Evolutionary conservation across 2,797 vertebrate genomes (phyloP).

Genomic region (Tympanoctomys barrerae): DNA sequence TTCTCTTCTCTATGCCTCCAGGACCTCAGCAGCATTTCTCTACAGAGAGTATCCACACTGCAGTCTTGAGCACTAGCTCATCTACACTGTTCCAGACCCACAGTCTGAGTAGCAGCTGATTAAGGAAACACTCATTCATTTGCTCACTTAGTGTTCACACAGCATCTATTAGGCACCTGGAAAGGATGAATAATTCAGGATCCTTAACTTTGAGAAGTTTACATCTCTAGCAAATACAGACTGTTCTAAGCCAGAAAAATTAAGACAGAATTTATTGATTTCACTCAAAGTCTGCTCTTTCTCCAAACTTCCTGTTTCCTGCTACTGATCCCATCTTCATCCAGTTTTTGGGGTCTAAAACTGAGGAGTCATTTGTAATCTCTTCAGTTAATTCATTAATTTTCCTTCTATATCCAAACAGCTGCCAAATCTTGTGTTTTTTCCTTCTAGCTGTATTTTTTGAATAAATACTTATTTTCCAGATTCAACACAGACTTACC

Average conservation of each 20-base stretch:
- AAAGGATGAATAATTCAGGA: constrained; percentile 5
- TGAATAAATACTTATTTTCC: constrained; percentile 41
- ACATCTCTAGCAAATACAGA: not conserved
- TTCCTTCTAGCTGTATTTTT: not conserved
- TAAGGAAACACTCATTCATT: not conserved
- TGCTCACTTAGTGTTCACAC: not conserved
- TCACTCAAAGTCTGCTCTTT: constrained; percentile 31
- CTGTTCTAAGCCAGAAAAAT: constrained; percentile 45
- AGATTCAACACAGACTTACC: not conserved
- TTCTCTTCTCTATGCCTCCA: not conserved
- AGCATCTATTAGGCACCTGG: constrained; percentile 4
- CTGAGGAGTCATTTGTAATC: not conserved
- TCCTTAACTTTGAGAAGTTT: constrained; percentile 3
- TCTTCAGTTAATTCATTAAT: not conserved
- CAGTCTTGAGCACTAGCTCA: not conserved
- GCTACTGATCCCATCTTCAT: not conserved
- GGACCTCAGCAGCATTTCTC: not conserved
- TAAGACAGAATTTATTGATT: constrained; percentile 37
- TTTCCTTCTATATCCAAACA: not conserved
- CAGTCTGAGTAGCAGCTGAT: not conserved
- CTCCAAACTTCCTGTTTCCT: not conserved
- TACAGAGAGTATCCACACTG: not conserved
- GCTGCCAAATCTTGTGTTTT: not conserved
- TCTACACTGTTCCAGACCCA: not conserved
- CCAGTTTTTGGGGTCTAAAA: not conserved